Evolutionary conservation across 2,797 vertebrate species (phyloP).

Genomic region (Syngnathus rostellatus): DNA sequence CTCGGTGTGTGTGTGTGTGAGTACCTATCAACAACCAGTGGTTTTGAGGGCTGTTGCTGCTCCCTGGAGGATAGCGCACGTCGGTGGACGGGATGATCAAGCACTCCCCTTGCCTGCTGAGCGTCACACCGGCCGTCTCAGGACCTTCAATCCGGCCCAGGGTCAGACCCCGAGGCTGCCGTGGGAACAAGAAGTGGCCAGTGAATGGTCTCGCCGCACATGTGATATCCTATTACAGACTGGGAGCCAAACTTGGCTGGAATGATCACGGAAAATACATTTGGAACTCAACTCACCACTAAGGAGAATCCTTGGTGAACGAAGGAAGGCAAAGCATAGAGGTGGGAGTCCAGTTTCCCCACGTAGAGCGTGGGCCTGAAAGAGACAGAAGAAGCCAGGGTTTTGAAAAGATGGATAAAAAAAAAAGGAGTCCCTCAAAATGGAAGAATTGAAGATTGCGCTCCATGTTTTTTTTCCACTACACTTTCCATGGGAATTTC

Average conservation of each 20-base stretch:
- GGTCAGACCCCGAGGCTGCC: slow-evolving; percentile 83
- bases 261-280: neutral
- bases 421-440: neutral
- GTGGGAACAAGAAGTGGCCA: slow-evolving; percentile 16
- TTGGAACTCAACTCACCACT: slow-evolving; percentile 74
- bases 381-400: neutral
- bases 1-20: slow-evolving; percentile 3
- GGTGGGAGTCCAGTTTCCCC: slow-evolving; percentile 80
- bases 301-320: slow-evolving; percentile 85
- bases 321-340: slow-evolving; percentile 86
- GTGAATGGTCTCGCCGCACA: neutral
- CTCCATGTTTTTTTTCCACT: too few species aligned
- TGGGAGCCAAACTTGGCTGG: neutral
- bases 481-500: too few species aligned
- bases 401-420: too few species aligned
- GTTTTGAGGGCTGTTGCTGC: slow-evolving; percentile 71
- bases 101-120: slow-evolving; percentile 77
- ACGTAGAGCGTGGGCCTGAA: slow-evolving; percentile 86
- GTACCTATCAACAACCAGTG: slow-evolving; percentile 94
- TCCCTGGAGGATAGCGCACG: slow-evolving; percentile 84
- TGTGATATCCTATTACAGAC: neutral
- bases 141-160: slow-evolving; percentile 83
- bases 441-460: neutral
- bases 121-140: slow-evolving; percentile 79
- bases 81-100: slow-evolving; percentile 84